These are phyloP conservation scores for Onychostoma macrolepis DNA, from an alignment of 2,113 vertebrate species.

Conservation along the genomic window DNA sequence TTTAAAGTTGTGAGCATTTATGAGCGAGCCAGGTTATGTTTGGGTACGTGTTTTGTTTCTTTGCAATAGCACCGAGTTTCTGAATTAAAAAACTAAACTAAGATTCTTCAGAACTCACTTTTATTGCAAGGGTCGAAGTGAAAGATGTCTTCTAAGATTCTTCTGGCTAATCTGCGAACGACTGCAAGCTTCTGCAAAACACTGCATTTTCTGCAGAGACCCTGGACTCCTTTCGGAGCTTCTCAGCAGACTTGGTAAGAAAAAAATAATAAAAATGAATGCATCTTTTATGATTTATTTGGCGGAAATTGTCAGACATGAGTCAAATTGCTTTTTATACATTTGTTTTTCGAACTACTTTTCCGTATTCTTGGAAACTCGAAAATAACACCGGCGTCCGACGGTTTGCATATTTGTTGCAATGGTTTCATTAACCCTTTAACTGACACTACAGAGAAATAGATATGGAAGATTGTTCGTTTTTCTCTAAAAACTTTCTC, in stretches of 20 bases:
- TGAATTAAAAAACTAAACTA: background rate
- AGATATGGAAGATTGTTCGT: background rate
- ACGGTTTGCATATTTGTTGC: background rate
- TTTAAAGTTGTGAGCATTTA: background rate
- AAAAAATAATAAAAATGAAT: background rate
- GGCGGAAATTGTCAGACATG: background rate
- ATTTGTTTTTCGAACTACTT: background rate
- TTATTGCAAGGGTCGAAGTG: background rate
- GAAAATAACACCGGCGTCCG: background rate
- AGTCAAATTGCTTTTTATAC: background rate
- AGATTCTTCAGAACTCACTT: background rate
- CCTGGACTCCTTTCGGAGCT: constrained; percentile 39
- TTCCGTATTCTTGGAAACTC: background rate
- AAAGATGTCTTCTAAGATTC: constrained; percentile 57
- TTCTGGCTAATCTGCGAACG: constrained; percentile 41
- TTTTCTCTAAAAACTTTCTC: background rate
- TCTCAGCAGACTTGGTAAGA: constrained; percentile 64
- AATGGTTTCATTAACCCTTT: background rate
- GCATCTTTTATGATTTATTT: background rate
- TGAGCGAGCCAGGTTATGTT: background rate
- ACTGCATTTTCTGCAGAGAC: constrained; percentile 8
- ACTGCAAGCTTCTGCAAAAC: background rate
- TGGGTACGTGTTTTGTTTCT: background rate
- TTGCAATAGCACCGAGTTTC: background rate
- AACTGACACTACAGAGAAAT: background rate